phyloP scores from a whole-genome alignment of 2,797 vertebrate genomes.

The Cynopterus sphinx region DNA sequence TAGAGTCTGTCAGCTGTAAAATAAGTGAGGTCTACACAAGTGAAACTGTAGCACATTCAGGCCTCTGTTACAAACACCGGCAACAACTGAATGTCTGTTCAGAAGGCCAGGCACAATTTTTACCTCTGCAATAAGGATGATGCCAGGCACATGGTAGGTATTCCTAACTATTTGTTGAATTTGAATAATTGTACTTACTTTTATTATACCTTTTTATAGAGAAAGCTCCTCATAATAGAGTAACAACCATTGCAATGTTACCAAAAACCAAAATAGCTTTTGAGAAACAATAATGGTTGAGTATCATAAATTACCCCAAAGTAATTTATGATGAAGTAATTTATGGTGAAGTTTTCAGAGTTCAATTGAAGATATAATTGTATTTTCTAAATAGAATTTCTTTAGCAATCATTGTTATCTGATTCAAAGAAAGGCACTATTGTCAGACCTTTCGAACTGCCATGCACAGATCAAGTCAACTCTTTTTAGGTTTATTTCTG shows the following conservation, averaged over 20 bases:
- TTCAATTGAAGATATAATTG: not conserved
- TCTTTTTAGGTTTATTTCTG: not conserved
- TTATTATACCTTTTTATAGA: not conserved
- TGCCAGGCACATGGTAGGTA: not conserved
- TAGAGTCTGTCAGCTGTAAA: not conserved
- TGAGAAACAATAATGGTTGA: not conserved
- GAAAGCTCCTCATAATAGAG: not conserved
- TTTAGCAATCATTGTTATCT: not conserved
- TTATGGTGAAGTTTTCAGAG: slow-evolving; percentile 25
- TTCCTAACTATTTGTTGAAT: not conserved
- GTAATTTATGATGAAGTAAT: too few species aligned
- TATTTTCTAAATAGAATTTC: slow-evolving; percentile 33
- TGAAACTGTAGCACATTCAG: not conserved
- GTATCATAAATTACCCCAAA: not conserved
- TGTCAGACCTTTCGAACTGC: not conserved
- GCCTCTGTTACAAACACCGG: not conserved
- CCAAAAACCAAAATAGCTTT: not conserved
- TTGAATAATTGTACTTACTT: not conserved
- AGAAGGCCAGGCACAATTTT: not conserved
- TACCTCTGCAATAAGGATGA: not conserved
- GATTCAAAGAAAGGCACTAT: not conserved
- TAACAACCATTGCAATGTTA: not conserved
- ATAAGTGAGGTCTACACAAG: not conserved
- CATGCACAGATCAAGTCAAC: not conserved
- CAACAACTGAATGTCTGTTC: not conserved